Conservation (phyloP, 2,888 invertebrate genomes). For the Aspidapion aeneum region DNA sequence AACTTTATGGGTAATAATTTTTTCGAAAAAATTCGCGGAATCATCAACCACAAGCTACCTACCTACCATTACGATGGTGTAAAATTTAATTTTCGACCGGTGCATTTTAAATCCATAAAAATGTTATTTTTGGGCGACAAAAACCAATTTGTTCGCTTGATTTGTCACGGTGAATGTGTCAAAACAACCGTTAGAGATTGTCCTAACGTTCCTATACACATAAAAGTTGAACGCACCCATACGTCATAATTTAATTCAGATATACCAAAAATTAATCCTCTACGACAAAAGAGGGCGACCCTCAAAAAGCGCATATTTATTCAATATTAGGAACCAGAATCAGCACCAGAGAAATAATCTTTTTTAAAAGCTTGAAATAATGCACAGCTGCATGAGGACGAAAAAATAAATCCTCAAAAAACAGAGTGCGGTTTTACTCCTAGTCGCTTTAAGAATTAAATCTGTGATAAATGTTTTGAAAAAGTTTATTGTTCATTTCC, state of each 20-base stretch:
- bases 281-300: conserved; percentile 37
- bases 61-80: neutral
- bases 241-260: conserved; percentile 42
- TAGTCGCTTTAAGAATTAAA: neutral
- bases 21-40: neutral
- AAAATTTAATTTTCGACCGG: neutral
- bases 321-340: conserved; percentile 41
- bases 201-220: conserved; percentile 30
- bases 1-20: neutral
- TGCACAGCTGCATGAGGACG: neutral
- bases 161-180: conserved; percentile 26
- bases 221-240: conserved; percentile 33
- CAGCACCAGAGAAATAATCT: conserved; percentile 21
- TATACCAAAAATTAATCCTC: conserved; percentile 42
- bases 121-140: neutral
- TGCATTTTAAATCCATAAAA: neutral
- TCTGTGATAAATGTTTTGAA: neutral
- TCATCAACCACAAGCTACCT: neutral
- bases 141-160: neutral
- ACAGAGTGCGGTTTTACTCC: neutral
- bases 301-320: conserved; percentile 40
- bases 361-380: conserved; percentile 1
- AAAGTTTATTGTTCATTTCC: too few species aligned
- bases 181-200: conserved; percentile 42
- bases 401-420: neutral